Evolutionary conservation across 2,113 vertebrate species (phyloP).

Genomic region (Bufo gargarizans): DNA sequence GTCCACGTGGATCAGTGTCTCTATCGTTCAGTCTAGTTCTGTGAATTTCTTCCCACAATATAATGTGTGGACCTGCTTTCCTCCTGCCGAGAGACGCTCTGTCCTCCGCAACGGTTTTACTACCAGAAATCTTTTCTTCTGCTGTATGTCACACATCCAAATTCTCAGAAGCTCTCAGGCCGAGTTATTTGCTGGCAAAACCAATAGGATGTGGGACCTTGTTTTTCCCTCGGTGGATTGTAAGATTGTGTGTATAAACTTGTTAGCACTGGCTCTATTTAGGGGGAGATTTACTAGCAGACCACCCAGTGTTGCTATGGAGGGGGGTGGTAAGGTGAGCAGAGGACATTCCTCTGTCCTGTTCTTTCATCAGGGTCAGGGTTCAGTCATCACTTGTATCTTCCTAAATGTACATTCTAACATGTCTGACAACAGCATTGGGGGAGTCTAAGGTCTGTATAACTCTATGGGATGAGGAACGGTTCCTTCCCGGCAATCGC

Average conservation of each 20-base stretch:
- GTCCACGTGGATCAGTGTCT: too few species aligned
- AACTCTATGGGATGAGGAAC: too few species aligned
- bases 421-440: too few species aligned
- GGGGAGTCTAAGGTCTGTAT: too few species aligned
- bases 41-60: background rate
- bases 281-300: background rate
- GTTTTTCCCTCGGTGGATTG: slow-evolving; percentile 25
- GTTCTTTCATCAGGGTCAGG: too few species aligned
- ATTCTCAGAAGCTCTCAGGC: background rate
- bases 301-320: background rate
- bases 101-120: slow-evolving; percentile 25
- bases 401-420: too few species aligned
- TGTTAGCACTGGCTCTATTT: background rate
- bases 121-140: background rate
- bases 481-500: too few species aligned
- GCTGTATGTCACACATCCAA: slow-evolving; percentile 27
- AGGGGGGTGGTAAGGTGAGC: background rate
- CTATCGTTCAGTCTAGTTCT: background rate
- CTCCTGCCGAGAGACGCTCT: background rate
- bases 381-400: background rate
- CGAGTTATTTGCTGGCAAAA: slow-evolving; percentile 40
- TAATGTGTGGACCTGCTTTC: too few species aligned
- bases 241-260: slow-evolving; percentile 34
- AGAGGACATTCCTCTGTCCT: background rate
- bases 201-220: slow-evolving; percentile 6